Base-by-base conservation (phyloP, 2,888 invertebrate species). In the Laspeyria flexula region DNA sequence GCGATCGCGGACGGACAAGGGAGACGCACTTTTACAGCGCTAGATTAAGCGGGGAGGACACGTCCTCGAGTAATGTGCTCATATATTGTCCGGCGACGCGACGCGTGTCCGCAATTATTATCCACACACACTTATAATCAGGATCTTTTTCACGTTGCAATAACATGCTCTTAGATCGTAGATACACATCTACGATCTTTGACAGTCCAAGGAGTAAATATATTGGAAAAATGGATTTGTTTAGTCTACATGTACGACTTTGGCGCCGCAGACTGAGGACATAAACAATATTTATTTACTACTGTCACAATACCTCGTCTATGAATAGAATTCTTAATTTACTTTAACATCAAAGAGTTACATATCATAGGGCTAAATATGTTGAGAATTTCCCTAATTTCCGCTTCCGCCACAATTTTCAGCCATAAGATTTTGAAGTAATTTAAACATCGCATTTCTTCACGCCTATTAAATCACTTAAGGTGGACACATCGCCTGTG, bases 401-500 rank as follows among this genome's bases (percentile, higher is more conserved):
- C 62, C 66, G 51, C 43, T 64, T 68, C 65, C 55, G 57, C 65
- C 55, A 60, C 38, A 44, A 44, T 40, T 63, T 65, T 44, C 54
- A 65, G 64, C 75, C 71, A 71, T 83, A 83, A 85, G 84, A 84
- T 85, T n/a, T 86, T 79, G 75, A 75, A 81, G 75, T 77, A 82
- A 84, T 83, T 82, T 80, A 85, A 86, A 83, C 82, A 83, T 81
- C 78, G 85, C 86, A 90, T 90, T 90, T 88, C 91, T 90, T 90
- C 84, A 85, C 89, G 88, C 86, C 90, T 88, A 90, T 91, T 92
- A 92, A 92, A 92, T 92, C 91, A 92, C 91, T 92, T 90, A 88
- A 90, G 91, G 91, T 92, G 91, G 91, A 92, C 91, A 90, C 87
- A 87, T 87, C 81, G 88, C 83, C 80, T 84, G 90, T 85, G 88